Evolutionary conservation across 2,797 vertebrate genomes (phyloP).

Genomic region (Characodon lateralis): DNA sequence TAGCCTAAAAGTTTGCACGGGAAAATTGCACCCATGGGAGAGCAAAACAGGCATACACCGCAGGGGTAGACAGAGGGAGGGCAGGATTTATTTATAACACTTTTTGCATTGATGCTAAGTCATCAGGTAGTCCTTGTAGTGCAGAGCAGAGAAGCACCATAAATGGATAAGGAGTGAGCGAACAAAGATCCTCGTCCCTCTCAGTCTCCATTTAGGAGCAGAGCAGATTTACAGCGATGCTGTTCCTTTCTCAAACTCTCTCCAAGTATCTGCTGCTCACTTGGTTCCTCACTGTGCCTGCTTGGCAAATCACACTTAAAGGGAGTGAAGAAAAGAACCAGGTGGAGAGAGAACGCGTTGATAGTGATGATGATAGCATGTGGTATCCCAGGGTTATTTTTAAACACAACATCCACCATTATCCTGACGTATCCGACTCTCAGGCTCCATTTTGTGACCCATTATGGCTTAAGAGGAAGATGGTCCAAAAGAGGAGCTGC

Average conservation of each 20-base stretch:
- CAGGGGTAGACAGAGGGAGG: conserved; percentile 50
- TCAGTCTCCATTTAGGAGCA: conserved; percentile 41
- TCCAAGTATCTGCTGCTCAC: conserved; percentile 52
- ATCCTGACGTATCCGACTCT: conserved; percentile 58
- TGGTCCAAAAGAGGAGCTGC: conserved; percentile 53
- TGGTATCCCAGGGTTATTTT: conserved; percentile 66
- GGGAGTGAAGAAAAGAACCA: conserved; percentile 35
- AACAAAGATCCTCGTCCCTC: conserved; percentile 56
- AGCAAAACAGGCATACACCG: conserved; percentile 53
- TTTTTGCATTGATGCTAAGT: conserved; percentile 64
- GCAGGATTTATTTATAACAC: conserved; percentile 70
- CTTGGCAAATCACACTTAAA: conserved; percentile 61
- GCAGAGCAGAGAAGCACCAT: conserved; percentile 53
- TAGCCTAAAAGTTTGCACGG: conserved; percentile 76
- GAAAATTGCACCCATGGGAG: conserved; percentile 79
- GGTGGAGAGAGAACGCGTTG: conserved; percentile 50
- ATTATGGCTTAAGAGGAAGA: conserved; percentile 67
- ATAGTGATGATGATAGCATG: conserved; percentile 58
- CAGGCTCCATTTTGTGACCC: conserved; percentile 71
- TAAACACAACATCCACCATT: conserved; percentile 66
- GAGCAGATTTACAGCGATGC: conserved; percentile 43
- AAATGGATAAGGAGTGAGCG: conserved; percentile 54
- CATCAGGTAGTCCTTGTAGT: conserved; percentile 62
- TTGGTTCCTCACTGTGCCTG: conserved; percentile 37
- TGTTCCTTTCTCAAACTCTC: conserved; percentile 47